phyloP scores from a whole-genome alignment of 2,113 vertebrate species.

The Sigmodon hispidus region DNA sequence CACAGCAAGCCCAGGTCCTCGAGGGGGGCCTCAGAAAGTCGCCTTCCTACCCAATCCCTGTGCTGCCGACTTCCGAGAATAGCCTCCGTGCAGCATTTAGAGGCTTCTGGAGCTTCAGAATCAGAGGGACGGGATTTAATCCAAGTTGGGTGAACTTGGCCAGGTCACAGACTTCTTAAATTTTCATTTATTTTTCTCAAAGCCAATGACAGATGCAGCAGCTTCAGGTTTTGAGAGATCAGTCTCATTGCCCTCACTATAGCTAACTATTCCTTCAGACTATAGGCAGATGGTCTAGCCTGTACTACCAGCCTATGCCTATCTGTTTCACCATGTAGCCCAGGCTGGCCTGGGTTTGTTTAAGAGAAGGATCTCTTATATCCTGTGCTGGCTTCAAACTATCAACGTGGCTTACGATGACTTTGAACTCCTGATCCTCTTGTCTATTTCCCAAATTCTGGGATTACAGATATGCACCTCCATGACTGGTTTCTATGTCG shows the following conservation, averaged over 20 bases:
- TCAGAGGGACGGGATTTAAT: background rate
- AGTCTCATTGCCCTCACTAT: background rate
- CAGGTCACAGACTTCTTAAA: no score
- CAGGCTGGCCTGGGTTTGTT: background rate
- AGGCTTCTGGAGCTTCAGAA: background rate
- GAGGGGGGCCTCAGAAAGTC: background rate
- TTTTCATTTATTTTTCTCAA: background rate
- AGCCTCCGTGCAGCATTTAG: accelerated
- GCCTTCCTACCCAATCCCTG: background rate
- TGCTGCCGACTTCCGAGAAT: background rate
- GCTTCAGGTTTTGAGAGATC: accelerated
- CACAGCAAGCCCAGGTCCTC: background rate
- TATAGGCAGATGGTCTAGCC: background rate
- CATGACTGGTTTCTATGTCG: background rate
- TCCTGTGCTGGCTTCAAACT: background rate
- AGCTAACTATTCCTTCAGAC: background rate
- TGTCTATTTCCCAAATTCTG: background rate
- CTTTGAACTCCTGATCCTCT: background rate
- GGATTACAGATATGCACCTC: background rate
- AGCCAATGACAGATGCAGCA: background rate
- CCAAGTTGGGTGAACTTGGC: background rate
- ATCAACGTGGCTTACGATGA: background rate
- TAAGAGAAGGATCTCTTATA: background rate
- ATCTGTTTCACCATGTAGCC: background rate
- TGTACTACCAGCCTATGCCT: background rate